Evolutionary conservation across 2,113 vertebrate genomes (phyloP).

Genomic region (Procavia capensis): DNA sequence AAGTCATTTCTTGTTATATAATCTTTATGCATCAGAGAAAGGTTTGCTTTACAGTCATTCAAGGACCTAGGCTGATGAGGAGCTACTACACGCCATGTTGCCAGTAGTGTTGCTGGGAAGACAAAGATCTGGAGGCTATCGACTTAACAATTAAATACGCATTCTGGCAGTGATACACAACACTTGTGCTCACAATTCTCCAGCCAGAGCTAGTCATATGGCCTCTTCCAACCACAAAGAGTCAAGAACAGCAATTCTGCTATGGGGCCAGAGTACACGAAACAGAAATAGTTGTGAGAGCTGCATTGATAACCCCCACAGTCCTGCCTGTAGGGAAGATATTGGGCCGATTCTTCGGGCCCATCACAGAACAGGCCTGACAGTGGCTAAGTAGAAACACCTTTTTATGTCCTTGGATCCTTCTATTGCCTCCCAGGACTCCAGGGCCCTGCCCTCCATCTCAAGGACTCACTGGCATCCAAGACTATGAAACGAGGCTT

Average conservation of each 20-base stretch:
- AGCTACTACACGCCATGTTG: neutral
- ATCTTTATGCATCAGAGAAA: neutral
- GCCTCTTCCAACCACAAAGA: neutral
- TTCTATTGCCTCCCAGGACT: neutral
- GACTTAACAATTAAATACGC: neutral
- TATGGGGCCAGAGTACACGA: neutral
- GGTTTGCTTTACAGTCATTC: neutral
- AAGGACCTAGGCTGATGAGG: neutral
- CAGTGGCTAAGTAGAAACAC: neutral
- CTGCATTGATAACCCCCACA: too few relatives aligned
- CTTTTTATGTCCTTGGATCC: neutral
- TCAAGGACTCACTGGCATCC: neutral
- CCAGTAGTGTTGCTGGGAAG: neutral
- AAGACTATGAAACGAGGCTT: neutral
- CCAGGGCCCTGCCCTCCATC: neutral
- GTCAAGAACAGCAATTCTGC: neutral
- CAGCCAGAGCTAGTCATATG: neutral
- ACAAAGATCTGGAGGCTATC: neutral
- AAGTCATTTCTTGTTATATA: neutral
- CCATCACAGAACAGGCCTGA: neutral
- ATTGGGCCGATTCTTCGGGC: neutral
- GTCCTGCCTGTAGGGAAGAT: neutral
- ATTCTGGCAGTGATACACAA: neutral
- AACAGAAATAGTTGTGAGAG: neutral
- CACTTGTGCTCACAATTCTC: neutral